A percentile compares a stretch with the other conserved stretches of the same genome.
Evolutionary conservation across 2,888 invertebrate species (phyloP).

Genomic region (Caenorhabditis japonica): DNA sequence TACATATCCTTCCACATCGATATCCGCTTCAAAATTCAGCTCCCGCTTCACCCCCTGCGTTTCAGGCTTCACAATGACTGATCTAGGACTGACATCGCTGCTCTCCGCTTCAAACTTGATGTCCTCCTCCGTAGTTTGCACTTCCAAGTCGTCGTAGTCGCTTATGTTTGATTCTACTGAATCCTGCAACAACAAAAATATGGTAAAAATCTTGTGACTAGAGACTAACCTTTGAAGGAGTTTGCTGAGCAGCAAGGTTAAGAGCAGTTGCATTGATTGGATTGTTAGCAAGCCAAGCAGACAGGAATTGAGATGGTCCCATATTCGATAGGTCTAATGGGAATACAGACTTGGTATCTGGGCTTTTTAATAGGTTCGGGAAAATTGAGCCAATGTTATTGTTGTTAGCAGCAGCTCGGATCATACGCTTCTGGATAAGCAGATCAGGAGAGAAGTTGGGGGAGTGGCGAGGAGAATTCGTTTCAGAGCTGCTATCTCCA

Average conservation of each 20-base stretch:
- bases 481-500: slow-evolving; percentile 18
- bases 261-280: slow-evolving; percentile 48
- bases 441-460: slow-evolving; percentile 36
- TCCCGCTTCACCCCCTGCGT: slow-evolving; percentile 22
- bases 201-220: no score
- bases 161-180: slow-evolving; percentile 46
- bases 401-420: slow-evolving; percentile 36
- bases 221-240: slow-evolving; percentile 37
- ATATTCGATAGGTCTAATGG: slow-evolving; percentile 42
- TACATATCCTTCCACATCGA: slow-evolving; percentile 55
- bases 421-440: slow-evolving; percentile 34
- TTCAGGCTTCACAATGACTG: slow-evolving; percentile 49
- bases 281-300: slow-evolving; percentile 69
- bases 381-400: slow-evolving; percentile 53
- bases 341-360: slow-evolving; percentile 23
- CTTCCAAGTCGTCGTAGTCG: slow-evolving; percentile 62
- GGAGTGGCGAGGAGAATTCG: slow-evolving; percentile 32
- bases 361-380: slow-evolving; percentile 37
- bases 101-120: slow-evolving; percentile 55
- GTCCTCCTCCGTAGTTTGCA: slow-evolving; percentile 62
- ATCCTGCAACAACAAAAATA: slow-evolving; percentile 24
- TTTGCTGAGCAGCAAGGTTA: slow-evolving; percentile 42
- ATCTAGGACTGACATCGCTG: slow-evolving; percentile 41
- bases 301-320: slow-evolving; percentile 57
- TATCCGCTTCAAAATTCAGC: slow-evolving; percentile 38